These are phyloP conservation scores for Hippopotamus amphibius DNA, from an alignment of 2,113 vertebrate genomes.

Conservation along the genomic window DNA sequence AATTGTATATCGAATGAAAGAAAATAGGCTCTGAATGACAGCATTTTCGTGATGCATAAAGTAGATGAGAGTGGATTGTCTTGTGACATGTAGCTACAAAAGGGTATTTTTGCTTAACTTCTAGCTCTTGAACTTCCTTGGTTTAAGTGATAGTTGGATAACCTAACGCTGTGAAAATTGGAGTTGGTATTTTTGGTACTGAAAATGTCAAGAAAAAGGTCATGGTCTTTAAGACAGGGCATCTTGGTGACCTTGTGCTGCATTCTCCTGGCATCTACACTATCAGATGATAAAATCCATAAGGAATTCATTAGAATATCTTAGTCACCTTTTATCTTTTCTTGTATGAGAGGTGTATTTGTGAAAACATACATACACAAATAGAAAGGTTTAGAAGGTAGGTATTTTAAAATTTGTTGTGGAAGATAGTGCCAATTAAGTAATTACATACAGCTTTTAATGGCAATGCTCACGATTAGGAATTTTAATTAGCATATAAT, in stretches of 20 bases:
- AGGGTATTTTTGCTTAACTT: constrained; percentile 21
- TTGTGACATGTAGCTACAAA: background rate
- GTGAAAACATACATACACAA: background rate
- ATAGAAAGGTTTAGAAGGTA: constrained; percentile 38
- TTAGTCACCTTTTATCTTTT: constrained; percentile 44
- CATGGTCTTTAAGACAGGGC: constrained; percentile 43
- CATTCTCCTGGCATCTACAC: constrained; percentile 29
- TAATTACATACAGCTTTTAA: constrained; percentile 64
- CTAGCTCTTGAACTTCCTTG: constrained; percentile 45
- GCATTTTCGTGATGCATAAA: background rate
- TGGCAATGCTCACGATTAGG: constrained; percentile 56
- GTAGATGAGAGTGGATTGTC: background rate
- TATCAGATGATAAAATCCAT: constrained; percentile 25
- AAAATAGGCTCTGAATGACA: constrained; percentile 14
- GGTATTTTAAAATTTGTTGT: constrained; percentile 66
- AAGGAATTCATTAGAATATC: constrained; percentile 6
- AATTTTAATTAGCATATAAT: constrained; percentile 71
- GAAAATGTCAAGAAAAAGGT: constrained; percentile 52
- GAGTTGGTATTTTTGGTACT: constrained; percentile 59
- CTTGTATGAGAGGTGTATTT: constrained; percentile 32
- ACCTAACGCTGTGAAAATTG: constrained; percentile 8
- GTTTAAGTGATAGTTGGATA: constrained; percentile 26
- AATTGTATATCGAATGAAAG: background rate
- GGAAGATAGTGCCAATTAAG: constrained; percentile 60
- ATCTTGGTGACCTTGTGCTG: constrained; percentile 46